These are phyloP conservation scores for Characodon lateralis DNA, from an alignment of 2,797 vertebrate species.

Conservation along the genomic window DNA sequence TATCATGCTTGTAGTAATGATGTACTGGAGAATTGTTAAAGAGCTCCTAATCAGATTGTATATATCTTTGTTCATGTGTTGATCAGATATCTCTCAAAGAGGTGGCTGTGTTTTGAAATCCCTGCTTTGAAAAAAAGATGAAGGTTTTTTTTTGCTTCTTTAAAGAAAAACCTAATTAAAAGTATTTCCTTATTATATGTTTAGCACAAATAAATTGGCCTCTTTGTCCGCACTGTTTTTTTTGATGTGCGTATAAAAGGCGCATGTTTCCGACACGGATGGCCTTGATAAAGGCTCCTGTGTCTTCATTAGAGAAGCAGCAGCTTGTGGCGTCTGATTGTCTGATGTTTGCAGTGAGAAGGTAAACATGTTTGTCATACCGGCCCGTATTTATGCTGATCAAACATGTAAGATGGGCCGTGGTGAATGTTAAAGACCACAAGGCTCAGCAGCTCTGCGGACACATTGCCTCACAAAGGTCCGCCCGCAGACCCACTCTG, in stretches of 20 bases:
- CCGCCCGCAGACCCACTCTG: conserved; percentile 64
- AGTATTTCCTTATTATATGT: conserved; percentile 52
- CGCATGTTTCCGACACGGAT: conserved; percentile 29
- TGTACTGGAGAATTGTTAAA: conserved; percentile 47
- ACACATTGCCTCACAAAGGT: conserved; percentile 2
- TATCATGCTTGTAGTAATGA: conserved; percentile 54
- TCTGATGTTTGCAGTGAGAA: conserved; percentile 73
- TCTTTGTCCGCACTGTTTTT: conserved; percentile 55
- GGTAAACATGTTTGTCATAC: conserved; percentile 76
- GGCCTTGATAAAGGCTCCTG: conserved; percentile 66
- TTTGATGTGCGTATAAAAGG: conserved; percentile 67
- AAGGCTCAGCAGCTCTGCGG: conserved; percentile 17
- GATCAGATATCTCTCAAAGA: conserved; percentile 68
- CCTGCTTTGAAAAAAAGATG: conserved; percentile 55
- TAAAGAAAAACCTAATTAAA: conserved; percentile 49
- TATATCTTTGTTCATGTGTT: conserved; percentile 46
- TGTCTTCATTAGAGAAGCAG: conserved; percentile 76
- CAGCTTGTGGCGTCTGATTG: conserved; percentile 68
- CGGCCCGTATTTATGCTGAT: conserved; percentile 68
- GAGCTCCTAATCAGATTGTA: conserved; percentile 53
- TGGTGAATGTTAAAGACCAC: conserved; percentile 64
- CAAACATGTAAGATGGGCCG: conserved; percentile 57
- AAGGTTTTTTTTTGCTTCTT: conserved; percentile 45
- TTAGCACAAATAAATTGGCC: conserved; percentile 59
- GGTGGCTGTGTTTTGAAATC: conserved; percentile 55